Evolutionary conservation across 2,113 vertebrate species (phyloP).

Genomic region (Petroica traversi): DNA sequence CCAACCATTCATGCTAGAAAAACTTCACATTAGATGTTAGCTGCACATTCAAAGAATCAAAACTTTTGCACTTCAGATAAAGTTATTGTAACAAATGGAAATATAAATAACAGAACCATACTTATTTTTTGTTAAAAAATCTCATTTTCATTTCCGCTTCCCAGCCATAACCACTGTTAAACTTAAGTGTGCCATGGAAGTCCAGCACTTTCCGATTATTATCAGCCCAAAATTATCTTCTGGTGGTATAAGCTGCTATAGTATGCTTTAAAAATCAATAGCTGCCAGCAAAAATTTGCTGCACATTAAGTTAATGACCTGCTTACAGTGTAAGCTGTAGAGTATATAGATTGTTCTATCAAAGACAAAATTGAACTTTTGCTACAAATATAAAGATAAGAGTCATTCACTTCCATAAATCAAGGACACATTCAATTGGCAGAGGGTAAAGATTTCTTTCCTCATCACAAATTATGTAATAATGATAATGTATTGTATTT

Average conservation of each 20-base stretch:
- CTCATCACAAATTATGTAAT: neutral
- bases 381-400: neutral
- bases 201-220: neutral
- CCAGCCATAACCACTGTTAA: neutral
- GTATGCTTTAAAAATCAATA: conserved; percentile 17
- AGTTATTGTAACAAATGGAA: neutral
- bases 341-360: neutral
- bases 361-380: neutral
- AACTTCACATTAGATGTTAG: neutral
- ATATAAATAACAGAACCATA: neutral
- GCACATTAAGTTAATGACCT: neutral
- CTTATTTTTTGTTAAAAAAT: neutral
- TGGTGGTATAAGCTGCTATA: neutral
- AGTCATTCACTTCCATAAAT: neutral
- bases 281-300: conserved; percentile 2
- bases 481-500: neutral
- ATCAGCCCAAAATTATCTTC: neutral
- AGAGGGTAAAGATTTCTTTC: neutral
- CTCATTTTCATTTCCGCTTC: neutral
- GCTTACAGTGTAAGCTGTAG: neutral
- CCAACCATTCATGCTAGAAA: neutral
- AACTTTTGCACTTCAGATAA: neutral
- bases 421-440: neutral
- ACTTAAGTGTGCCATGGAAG: neutral
- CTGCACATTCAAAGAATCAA: neutral